Evolutionary conservation across 23 tunicate species (phyloP).

Genomic region (Corella eumyota): DNA sequence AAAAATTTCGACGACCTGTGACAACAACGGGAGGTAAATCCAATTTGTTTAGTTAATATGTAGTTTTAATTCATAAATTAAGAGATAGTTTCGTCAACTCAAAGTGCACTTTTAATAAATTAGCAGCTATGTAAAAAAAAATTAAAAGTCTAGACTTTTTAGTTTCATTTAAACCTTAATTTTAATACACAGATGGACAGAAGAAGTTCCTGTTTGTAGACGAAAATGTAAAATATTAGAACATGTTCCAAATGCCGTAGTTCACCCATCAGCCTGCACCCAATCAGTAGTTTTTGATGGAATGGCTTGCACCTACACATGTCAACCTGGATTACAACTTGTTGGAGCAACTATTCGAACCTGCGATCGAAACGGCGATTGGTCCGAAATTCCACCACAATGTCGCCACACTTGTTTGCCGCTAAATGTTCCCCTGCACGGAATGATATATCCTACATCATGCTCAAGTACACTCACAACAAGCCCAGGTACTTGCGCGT

Average conservation of each 20-base stretch:
- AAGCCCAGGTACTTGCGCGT: no score
- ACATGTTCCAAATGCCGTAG: neutral
- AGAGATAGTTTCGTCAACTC: no score
- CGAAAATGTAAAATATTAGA: neutral
- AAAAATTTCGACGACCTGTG: no score
- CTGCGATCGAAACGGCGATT: slow-evolving; percentile 9
- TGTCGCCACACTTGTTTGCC: slow-evolving; percentile 8
- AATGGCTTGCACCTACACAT: slow-evolving; percentile 2
- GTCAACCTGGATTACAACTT: slow-evolving; percentile 10
- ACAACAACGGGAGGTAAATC: no score
- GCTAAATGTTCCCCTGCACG: neutral
- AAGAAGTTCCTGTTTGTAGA: slow-evolving; percentile 7
- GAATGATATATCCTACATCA: slow-evolving; percentile 8
- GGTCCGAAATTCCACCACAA: slow-evolving; percentile 13
- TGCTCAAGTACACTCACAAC: slow-evolving; percentile 4
- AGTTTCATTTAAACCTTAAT: neutral
- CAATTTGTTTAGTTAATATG: no score
- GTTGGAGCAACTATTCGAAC: slow-evolving; percentile 5
- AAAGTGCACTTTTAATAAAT: no score
- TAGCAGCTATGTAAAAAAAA: no score
- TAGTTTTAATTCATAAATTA: no score
- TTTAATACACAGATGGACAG: slow-evolving; percentile 1
- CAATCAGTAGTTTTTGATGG: slow-evolving; percentile 3
- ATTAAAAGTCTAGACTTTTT: no score
- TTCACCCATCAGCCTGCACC: neutral